These are phyloP conservation scores for Leptinotarsa tumamoca DNA, from an alignment of 2,888 invertebrate genomes.

Conservation along the genomic window DNA sequence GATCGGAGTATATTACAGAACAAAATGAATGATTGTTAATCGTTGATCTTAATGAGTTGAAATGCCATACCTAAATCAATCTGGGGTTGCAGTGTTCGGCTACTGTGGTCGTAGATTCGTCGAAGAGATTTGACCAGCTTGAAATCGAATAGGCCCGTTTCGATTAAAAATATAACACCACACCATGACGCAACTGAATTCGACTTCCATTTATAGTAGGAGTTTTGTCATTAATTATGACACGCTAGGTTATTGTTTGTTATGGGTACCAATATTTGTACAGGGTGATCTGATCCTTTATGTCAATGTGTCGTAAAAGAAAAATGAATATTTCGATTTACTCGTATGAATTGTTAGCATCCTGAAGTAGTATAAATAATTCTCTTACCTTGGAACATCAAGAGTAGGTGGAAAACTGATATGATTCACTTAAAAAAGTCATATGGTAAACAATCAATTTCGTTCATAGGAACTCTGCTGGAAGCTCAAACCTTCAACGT, in stretches of 20 bases:
- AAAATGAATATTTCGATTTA: too few relatives aligned
- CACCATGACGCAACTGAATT: conserved; percentile 58
- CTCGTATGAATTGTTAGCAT: too few relatives aligned
- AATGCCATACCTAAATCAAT: conserved; percentile 59
- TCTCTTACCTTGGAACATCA: too few relatives aligned
- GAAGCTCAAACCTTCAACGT: too few relatives aligned
- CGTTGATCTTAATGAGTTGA: conserved; percentile 59
- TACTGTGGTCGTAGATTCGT: conserved; percentile 49
- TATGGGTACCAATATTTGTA: conserved; percentile 27
- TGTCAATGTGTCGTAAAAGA: too few relatives aligned
- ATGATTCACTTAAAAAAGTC: too few relatives aligned
- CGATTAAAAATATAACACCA: conserved; percentile 60
- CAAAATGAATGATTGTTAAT: conserved; percentile 56
- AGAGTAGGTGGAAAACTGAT: too few relatives aligned
- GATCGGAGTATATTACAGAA: conserved; percentile 46
- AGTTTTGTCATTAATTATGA: conserved; percentile 63
- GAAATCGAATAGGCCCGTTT: conserved; percentile 52
- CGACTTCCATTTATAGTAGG: conserved; percentile 61
- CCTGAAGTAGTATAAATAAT: too few relatives aligned
- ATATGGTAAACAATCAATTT: too few relatives aligned
- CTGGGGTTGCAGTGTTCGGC: conserved; percentile 45
- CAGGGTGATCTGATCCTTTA: background rate
- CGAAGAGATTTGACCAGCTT: conserved; percentile 53
- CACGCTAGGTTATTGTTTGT: conserved; percentile 58
- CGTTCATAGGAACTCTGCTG: too few relatives aligned